Evolutionary conservation across 1,140 invertebrate genomes (phyloP), one percentile per base, ranked within the genome.

Genomic region (Leguminivora glycinivorella): DNA sequence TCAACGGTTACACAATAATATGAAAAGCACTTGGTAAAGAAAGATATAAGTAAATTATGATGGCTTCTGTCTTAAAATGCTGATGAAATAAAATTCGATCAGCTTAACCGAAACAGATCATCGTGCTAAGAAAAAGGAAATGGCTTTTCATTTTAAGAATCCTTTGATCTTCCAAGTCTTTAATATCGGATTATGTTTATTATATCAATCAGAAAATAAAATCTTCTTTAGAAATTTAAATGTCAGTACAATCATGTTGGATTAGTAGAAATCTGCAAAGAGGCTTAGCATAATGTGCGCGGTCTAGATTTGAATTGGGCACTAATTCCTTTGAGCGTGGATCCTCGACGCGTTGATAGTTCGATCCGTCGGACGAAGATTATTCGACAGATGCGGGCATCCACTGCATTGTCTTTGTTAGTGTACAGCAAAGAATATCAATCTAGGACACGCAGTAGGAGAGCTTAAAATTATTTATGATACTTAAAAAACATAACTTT

Each of bases 141-240:
- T 58, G 56, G 25, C 56, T 9, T 29, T 17, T 19, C 56, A 17
- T 25, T 24, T 22, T 4, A 26, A 4, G 56, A 58, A 58, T 58
- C 25, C 22, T 58, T 58, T 58, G 56, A 58, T 58, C 56, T 58
- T 19, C 24, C 25, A 58, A 58, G 17, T 58, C 56, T 58, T 58
- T 58, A 29, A 58, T 58, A 58, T 29, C 24, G 56, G 56, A 58
- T 58, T 58, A 58, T 26, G 22, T n/a, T 58, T 58, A 26, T 26
- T 58, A 7, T 25, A 26, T 58, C 4, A 58, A 58, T 58, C 56
- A 29, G 56, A 58, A 58, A 58, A 58, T 26, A 14, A 19, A 17
- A 52, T 22, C 14, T 17, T 58, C 24, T 26, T 58, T 25, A 3
- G 4, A 25, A 24, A 12, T 56, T 22, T 10, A 25, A 14, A 58